Conservation (phyloP, 2,888 invertebrate species). For the Rhagonycha fulva region DNA sequence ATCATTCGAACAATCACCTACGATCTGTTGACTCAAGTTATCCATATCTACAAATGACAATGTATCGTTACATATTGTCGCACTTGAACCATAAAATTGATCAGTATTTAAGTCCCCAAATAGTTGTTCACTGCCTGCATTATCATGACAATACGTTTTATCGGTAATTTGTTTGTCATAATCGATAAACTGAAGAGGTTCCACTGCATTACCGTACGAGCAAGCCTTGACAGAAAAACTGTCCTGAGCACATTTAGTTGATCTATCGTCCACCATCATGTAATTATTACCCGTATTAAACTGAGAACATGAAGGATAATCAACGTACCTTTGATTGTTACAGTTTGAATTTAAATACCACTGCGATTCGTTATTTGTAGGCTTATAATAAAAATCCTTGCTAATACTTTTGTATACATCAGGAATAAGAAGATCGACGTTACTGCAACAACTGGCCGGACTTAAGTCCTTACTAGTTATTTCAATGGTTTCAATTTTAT, state of each 20-base stretch:
- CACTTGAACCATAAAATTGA: not conserved
- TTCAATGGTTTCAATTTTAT: conserved; percentile 48
- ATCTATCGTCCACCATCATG: conserved; percentile 37
- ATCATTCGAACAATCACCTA: conserved; percentile 45
- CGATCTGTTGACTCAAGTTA: conserved; percentile 34
- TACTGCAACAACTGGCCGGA: conserved; percentile 48
- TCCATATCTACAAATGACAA: conserved; percentile 25
- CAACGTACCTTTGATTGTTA: conserved; percentile 42
- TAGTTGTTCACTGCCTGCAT: too few species aligned
- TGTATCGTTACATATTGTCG: not conserved
- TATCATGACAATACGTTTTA: not conserved
- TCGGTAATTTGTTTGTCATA: not conserved
- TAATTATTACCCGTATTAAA: conserved; percentile 31
- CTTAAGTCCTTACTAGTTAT: conserved; percentile 49
- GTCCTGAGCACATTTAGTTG: not conserved
- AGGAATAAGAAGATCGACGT: conserved; percentile 41
- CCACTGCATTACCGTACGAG: not conserved
- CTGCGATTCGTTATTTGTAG: conserved; percentile 34
- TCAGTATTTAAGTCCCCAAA: not conserved
- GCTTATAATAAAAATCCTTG: conserved; percentile 37
- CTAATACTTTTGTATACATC: conserved; percentile 43
- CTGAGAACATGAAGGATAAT: conserved; percentile 49
- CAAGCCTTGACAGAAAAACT: not conserved
- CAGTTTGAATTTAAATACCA: conserved; percentile 39
- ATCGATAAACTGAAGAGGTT: not conserved